These are phyloP conservation scores for Danionella cerebrum DNA, from an alignment of 2,113 vertebrate genomes.

Conservation along the genomic window DNA sequence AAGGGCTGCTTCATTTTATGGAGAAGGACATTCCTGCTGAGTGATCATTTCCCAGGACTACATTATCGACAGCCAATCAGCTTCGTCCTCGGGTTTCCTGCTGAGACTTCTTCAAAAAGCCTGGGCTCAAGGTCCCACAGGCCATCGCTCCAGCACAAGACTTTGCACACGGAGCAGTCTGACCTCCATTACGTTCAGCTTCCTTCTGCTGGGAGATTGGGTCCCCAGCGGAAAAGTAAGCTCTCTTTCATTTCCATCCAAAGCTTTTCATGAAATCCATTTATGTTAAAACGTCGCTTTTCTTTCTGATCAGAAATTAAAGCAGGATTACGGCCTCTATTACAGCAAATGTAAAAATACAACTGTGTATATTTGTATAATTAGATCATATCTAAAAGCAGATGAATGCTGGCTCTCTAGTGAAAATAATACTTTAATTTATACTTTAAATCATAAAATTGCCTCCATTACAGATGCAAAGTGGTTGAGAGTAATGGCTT, in stretches of 20 bases:
- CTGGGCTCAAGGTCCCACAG: conserved; percentile 1
- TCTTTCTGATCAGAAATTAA: not conserved
- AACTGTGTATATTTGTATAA: not conserved
- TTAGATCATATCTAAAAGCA: not conserved
- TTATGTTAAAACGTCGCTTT: not conserved
- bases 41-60: not conserved
- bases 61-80: conserved; percentile 5
- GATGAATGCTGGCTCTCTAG: not conserved
- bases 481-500: too few species aligned
- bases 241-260: not conserved
- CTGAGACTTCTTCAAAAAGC: conserved; percentile 13
- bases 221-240: not conserved
- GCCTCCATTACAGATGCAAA: not conserved
- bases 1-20: conserved; percentile 3
- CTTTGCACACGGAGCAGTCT: conserved; percentile 2
- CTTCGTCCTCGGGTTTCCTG: not conserved
- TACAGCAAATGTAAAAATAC: not conserved
- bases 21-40: conserved; percentile 18
- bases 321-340: not conserved
- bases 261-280: not conserved
- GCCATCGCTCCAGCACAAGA: not conserved
- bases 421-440: not conserved
- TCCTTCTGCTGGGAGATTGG: not conserved
- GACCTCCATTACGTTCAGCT: conserved; percentile 11
- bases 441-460: not conserved